Evolutionary conservation across 2,888 invertebrate species (phyloP), one percentile per base, ranked within the genome.

Genomic region (Coleophora deauratella): DNA sequence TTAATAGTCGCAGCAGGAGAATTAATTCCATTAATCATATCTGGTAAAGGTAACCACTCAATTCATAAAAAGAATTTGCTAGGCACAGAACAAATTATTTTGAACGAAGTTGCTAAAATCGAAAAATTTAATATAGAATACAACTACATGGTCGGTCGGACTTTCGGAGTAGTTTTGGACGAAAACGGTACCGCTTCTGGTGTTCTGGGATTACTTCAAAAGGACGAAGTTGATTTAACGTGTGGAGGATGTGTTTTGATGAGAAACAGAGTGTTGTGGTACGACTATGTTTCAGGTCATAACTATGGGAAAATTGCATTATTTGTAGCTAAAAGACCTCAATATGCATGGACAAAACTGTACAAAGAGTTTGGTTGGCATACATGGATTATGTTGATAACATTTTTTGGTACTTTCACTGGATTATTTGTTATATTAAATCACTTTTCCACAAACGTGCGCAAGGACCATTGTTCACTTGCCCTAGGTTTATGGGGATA

Each of bases 181-280:
- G 10, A 31, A 1, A 41, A 45, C 27, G 36, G 38, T n/a, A 40
- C 41, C 4, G 27, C 40, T 11, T 41, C 46, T n/a, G 48, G 46
- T 14, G 9, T 44, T 6, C 28, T 50, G 10, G 21, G 14, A 13
- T 13, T 33, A 10, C 15, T 46, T 14, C 38, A 43, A 33, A 33
- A 10, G 8, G 38, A 35, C n/a, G 32, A 37, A 33, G 35, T 41
- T 8, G 50, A 50, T n/a, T 35, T 50, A 9, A 43, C 33, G 2
- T 35, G 40, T 28, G 50, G 47, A 28, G 50, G 46, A 8, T 38
- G 43, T 11, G 12, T 40, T 13, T 33, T 50, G 9, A 43, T 43
- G 6, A 27, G 31, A 12, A 47, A 46, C 15, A 15, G 46, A 36
- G 47, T 41, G 8, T 30, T 33, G 14, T 9, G 1, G 10, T 46